phyloP scores from a whole-genome alignment of 2,113 vertebrate genomes.

The Chaetops frenatus region DNA sequence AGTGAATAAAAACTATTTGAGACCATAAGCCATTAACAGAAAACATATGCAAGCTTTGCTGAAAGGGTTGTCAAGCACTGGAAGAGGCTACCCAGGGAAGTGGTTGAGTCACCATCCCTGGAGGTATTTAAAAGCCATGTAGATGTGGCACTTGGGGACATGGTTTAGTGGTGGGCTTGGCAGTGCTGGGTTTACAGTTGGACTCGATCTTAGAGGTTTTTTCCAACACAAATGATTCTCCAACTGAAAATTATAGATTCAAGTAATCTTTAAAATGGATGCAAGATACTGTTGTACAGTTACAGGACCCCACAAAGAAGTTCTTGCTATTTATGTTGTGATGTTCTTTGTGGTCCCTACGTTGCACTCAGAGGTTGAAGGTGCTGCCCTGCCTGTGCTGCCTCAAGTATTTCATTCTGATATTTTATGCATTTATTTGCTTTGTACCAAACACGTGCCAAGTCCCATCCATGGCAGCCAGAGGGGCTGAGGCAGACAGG shows the following conservation, averaged over 20 bases:
- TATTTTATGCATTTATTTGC: background rate
- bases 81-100: background rate
- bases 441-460: background rate
- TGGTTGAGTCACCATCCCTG: background rate
- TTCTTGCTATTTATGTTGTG: background rate
- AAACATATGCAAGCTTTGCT: constrained; percentile 42
- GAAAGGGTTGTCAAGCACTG: background rate
- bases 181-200: background rate
- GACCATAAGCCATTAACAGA: constrained; percentile 47
- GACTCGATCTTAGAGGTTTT: background rate
- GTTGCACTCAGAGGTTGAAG: background rate
- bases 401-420: background rate
- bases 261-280: constrained; percentile 11
- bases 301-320: background rate
- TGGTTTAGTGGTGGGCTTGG: background rate
- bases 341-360: background rate
- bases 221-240: background rate
- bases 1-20: constrained; percentile 41
- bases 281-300: background rate
- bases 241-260: background rate
- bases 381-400: background rate
- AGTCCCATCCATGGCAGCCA: background rate
- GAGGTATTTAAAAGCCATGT: background rate
- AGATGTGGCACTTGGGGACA: background rate
- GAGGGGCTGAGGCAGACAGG: background rate